Evolutionary conservation across 1,140 invertebrate genomes (phyloP).

Genomic region (Drosophila ficusphila): DNA sequence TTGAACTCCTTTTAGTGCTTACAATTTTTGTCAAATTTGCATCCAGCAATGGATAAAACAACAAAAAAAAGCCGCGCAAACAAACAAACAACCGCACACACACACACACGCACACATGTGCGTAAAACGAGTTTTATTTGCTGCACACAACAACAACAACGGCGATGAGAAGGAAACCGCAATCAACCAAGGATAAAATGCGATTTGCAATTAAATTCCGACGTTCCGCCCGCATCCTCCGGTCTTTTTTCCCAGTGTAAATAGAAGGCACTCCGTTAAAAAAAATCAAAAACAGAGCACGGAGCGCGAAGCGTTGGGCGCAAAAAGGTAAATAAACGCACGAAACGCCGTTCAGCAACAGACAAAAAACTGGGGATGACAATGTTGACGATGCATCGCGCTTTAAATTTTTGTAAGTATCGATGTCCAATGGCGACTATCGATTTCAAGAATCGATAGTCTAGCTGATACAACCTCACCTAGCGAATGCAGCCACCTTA

Average conservation of each 20-base stretch:
- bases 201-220: slow-evolving; percentile 7
- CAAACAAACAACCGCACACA: slow-evolving; percentile 45
- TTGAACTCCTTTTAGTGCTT: slow-evolving; percentile 1
- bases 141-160: slow-evolving; percentile 30
- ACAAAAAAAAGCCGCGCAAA: slow-evolving; percentile 47
- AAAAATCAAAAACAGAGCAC: slow-evolving; percentile 5
- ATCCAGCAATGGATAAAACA: slow-evolving; percentile 19
- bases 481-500: too few species aligned
- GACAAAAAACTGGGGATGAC: too few species aligned
- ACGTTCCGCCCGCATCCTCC: slow-evolving; percentile 10
- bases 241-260: not conserved
- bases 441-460: too few species aligned
- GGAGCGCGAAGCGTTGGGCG: not conserved
- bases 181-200: slow-evolving; percentile 34
- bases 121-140: slow-evolving; percentile 41
- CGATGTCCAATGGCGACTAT: too few species aligned
- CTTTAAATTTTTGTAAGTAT: too few species aligned
- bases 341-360: slow-evolving; percentile 3
- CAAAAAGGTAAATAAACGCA: slow-evolving; percentile 9
- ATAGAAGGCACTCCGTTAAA: not conserved
- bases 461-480: too few species aligned
- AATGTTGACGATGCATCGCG: too few species aligned
- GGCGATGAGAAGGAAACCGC: slow-evolving; percentile 32
- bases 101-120: slow-evolving; percentile 2
- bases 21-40: slow-evolving; percentile 17